Evolutionary conservation across 2,113 vertebrate species (phyloP), one percentile per base, ranked within the genome.

Genomic region (Sakesphorus luctuosus): DNA sequence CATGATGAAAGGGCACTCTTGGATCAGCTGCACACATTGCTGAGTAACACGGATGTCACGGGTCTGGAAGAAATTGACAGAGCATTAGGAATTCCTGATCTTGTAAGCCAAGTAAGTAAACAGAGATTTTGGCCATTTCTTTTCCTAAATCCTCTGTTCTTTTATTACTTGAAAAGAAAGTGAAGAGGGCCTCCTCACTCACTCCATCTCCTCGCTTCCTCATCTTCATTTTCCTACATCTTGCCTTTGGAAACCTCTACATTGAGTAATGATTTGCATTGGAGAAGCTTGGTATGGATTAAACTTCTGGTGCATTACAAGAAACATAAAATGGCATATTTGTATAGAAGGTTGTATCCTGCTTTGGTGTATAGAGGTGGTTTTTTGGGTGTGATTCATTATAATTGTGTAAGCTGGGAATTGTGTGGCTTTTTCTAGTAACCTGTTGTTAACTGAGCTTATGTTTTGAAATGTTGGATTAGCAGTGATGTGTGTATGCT

Each of bases 1-100:
- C 99, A 95, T 84, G 99, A 99, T 73, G 99, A 99, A 94, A 98
- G 99, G 63, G 98, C 99, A 1, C 98, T 99, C 78, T 82, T 99
- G 90, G 99, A 99, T 97, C 99, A 99, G 93, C 97, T 99, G 75
- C 99, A 99, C 96, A 99, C 98, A 5, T 97, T 99, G 47, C 97
- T 99, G 84, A 99, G 98, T 89, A 99, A 99, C 9, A 98, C 99
- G 0, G 99, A 99, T 93, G 98, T 98, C 90, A 99, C 98, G 9
- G 97, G 99, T 43, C 97, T 99, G 88, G 99, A 99, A 93, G 99
- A 99, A 94, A 99, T 99, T 19, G 99, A 99, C 95, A 98, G 99
- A 96, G 99, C 99, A 16, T 95, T 99, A 53, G 99, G 99, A 85
- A 99, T 99, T 97, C 99, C 99, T 75, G 99, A 99, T 83, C 99